Base-by-base conservation (phyloP, 2,797 vertebrate species). In the Lerista edwardsae region DNA sequence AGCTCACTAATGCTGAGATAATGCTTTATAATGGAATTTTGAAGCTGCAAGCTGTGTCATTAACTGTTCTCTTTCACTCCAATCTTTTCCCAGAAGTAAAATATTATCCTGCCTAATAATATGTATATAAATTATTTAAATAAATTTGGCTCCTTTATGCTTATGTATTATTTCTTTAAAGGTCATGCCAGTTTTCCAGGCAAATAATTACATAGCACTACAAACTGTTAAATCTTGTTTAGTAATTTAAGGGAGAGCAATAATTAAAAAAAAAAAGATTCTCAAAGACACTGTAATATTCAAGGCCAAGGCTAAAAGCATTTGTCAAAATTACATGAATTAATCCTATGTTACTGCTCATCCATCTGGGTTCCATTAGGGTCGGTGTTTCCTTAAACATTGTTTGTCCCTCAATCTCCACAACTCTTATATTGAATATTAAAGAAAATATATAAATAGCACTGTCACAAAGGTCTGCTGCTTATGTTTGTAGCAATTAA, bases 81-180 rank as follows among this genome's bases (percentile, higher is more conserved):
- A 31, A 84, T 91, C 51, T 91, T 82, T 79, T 36, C 41, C 67
- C 34, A 41, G 59, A 88, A 83, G 76, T 82, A 93, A 90, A 88
- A 87, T 86, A 89, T 72, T 80, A 81, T 39, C 55, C 36, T 80
- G 57, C 31, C 75, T 88, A 92, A 82, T 74, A 91, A 82, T 86
- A 91, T 21, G 0, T 83, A 85, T 69, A 88, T 75, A 89, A 94
- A 92, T 85, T 81, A 92, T 91, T 90, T 89, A 90, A 94, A 92
- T 87, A 87, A 91, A 94, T 91, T 75, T 91, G 64, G 77, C 36
- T 67, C 34, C 87, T 29, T 90, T 82, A 90, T 84, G 64, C 65
- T 91, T 34, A 87, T 39, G 69, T 69, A 90, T 89, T 80, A 64
- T 80, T 83, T 86, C 36, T 82, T 91, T 86, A 91, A 93, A 93